Conservation (phyloP, 2,113 vertebrate species). For the Nerophis ophidion region DNA sequence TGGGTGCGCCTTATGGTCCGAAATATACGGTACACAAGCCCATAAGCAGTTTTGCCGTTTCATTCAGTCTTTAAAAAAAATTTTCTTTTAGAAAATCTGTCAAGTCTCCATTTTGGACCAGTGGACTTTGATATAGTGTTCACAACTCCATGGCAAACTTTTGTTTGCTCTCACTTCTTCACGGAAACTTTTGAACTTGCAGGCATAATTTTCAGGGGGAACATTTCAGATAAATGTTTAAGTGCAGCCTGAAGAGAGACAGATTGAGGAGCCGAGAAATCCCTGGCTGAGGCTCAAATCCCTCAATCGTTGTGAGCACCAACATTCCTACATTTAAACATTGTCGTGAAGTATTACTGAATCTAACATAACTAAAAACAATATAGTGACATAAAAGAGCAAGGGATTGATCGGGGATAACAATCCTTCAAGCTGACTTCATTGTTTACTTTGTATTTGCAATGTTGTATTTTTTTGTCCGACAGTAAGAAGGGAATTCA, state of each 20-base stretch:
- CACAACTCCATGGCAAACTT: conserved; percentile 43
- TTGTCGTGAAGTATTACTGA: conserved; percentile 30
- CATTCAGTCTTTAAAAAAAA: conserved; percentile 35
- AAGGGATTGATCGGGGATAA: conserved; percentile 19
- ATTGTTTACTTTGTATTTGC: conserved; percentile 24
- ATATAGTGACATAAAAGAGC: conserved; percentile 6
- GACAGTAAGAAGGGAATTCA: too few species aligned
- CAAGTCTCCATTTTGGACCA: conserved; percentile 27
- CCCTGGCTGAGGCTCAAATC: conserved; percentile 47
- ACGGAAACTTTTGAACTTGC: conserved; percentile 52
- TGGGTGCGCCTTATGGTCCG: too few species aligned
- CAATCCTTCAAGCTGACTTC: neutral
- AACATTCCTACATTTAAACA: conserved; percentile 48
- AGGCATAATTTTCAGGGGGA: conserved; percentile 39
- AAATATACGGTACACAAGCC: conserved; percentile 11
- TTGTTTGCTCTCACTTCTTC: conserved; percentile 27
- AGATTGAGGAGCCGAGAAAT: conserved; percentile 47
- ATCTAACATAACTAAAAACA: conserved; percentile 24
- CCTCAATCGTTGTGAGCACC: conserved; percentile 31
- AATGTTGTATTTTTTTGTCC: conserved; percentile 24
- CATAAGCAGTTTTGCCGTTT: conserved; percentile 25
- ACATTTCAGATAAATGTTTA: conserved; percentile 52
- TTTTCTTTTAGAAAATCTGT: conserved; percentile 23
- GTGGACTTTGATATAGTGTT: conserved; percentile 42
- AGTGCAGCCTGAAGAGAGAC: conserved; percentile 48